Conservation (phyloP, 2,888 invertebrate species). For the Rhaphigaster nebulosa region DNA sequence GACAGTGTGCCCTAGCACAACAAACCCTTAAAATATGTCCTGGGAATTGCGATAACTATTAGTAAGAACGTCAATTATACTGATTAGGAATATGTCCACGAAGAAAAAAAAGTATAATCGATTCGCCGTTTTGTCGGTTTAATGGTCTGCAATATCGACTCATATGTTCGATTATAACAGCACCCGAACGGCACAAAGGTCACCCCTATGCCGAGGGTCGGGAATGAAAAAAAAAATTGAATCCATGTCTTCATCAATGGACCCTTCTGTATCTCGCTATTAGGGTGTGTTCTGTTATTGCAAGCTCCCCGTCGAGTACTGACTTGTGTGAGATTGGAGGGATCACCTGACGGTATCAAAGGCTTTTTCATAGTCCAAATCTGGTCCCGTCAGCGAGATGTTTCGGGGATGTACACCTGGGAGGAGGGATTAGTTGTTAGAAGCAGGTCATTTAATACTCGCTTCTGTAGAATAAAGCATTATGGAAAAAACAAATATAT, state of each 20-base stretch:
- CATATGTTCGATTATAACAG: constrained; percentile 11
- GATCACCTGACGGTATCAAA: constrained; percentile 19
- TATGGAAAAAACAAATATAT: no score
- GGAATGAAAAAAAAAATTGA: constrained; percentile 23
- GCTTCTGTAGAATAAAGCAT: not conserved
- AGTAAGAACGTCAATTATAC: not conserved
- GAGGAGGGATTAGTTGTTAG: not conserved
- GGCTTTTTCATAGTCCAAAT: constrained; percentile 22
- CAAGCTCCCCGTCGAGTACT: constrained; percentile 32
- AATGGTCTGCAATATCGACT: constrained; percentile 24
- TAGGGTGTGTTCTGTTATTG: constrained; percentile 24
- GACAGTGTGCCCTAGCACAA: not conserved
- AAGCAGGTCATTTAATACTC: not conserved
- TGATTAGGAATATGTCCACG: constrained; percentile 30
- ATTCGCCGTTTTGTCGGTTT: constrained; percentile 32
- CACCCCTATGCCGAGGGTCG: constrained; percentile 23
- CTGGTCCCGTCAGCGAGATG: not conserved
- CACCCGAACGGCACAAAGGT: constrained; percentile 12
- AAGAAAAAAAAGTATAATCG: not conserved
- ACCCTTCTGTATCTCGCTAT: constrained; percentile 23
- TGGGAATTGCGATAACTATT: constrained; percentile 3
- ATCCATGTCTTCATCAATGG: constrained; percentile 44
- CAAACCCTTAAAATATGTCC: not conserved
- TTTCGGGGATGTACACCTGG: not conserved
- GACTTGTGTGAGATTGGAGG: constrained; percentile 19